Base-by-base conservation (phyloP, 2,113 vertebrate genomes). In the Smithornis capensis region DNA sequence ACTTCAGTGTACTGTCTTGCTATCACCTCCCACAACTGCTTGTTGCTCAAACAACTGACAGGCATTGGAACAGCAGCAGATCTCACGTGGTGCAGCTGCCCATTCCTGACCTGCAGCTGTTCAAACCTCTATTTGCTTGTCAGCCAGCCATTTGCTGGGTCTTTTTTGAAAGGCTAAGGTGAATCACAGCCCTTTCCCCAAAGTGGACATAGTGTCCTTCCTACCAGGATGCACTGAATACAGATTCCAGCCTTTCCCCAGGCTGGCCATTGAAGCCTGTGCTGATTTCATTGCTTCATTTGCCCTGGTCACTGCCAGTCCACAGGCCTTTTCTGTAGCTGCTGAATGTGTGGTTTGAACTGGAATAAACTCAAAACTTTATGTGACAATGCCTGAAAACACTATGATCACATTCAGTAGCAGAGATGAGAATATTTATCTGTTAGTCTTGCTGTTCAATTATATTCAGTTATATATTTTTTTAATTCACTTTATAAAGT, bases 121-220 rank as follows among this genome's bases (percentile, higher is more conserved):
- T 76, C 21, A n/a, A 87, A 81, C 70, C 33, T 52, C 50, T 82
- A 10, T 89, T 94, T 90, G 62, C 88, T 87, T 93, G 89, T 68
- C 74, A 80, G 74, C 40, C 68, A 76, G 53, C 17, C 25, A 22
- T 91, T 92, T 94, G 89, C 80, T 95, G 83, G 29, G 22, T 65
- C 4, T 59, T 53, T 76, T 91, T 68, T 64, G 24, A 52, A 86
- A 91, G 35, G 55, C 90, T 44, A 42, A 95, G 91, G 73, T 88
- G 74, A 92, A 95, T 92, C 86, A 85, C 87, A 92, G 87, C 64
- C 95, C 83, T 90, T 92, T 95, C 86, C 78, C 78, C 88, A 85
- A 89, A 95, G 90, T 53, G 92, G 42, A 92, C 95, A 83, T 71
- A 74, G 57, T 78, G 57, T 92, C 8, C 37, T 91, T 89, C 57